A percentile compares a stretch with the other conserved stretches of the same genome.
Conservation (phyloP, 2,113 vertebrate genomes). For the Lophotis ruficrista region DNA sequence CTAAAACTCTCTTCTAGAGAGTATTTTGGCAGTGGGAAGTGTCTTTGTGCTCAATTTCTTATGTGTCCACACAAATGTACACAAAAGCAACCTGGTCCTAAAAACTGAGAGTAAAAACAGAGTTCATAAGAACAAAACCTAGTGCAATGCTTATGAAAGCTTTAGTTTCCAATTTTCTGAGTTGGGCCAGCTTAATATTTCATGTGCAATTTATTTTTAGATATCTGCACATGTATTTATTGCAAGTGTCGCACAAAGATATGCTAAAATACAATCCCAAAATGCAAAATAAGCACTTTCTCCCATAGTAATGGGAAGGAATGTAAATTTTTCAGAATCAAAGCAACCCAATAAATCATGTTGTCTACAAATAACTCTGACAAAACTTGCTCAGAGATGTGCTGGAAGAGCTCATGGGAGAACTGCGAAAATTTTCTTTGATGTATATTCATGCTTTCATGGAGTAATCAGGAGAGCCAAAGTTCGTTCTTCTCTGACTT, state of each 20-base stretch:
- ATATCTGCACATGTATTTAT: background rate
- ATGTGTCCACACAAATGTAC: background rate
- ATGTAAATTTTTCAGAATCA: constrained; percentile 30
- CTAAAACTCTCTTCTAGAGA: background rate
- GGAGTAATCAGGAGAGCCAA: background rate
- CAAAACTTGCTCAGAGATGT: background rate
- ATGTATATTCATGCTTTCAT: background rate
- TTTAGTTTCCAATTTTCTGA: background rate
- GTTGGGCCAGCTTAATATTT: background rate
- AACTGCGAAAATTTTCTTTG: background rate
- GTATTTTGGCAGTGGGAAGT: background rate
- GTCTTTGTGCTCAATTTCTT: background rate
- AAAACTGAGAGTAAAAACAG: background rate
- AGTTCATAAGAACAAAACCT: background rate
- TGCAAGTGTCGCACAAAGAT: background rate
- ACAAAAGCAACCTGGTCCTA: background rate
- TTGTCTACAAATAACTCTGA: background rate
- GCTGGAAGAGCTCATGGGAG: background rate
- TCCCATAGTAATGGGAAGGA: background rate
- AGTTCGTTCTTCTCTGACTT: background rate
- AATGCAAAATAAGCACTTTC: constrained; percentile 23
- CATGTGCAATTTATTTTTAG: background rate
- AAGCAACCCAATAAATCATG: constrained; percentile 6
- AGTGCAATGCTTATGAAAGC: background rate
- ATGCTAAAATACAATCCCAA: constrained; percentile 1